Percentiles rank a stretch among this genome's conserved stretches.
phyloP scores from a whole-genome alignment of 2,113 vertebrate genomes.

The Numida meleagris region DNA sequence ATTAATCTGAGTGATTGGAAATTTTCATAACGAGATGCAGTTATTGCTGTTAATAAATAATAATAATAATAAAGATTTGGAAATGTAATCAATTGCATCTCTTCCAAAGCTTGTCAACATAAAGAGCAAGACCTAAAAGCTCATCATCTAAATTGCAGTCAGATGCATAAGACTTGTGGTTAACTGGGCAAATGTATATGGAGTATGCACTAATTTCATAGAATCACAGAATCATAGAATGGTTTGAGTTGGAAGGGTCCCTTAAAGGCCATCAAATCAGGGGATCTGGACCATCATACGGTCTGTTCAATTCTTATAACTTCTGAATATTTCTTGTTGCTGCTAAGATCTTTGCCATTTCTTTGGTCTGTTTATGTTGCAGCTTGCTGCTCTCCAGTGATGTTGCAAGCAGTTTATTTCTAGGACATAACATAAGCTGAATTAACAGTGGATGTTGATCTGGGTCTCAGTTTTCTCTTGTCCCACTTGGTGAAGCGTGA shows the following conservation, averaged over 20 bases:
- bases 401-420: not conserved
- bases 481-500: not conserved
- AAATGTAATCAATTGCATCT: not conserved
- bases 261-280: no score
- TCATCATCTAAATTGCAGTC: not conserved
- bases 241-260: no score
- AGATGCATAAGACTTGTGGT: not conserved
- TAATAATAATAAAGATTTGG: not conserved
- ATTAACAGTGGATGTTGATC: not conserved
- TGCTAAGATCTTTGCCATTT: not conserved
- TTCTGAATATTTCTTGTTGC: not conserved
- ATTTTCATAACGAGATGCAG: not conserved
- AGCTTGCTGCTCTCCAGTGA: not conserved
- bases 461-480: not conserved
- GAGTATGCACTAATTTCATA: no score
- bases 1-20: not conserved
- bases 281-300: no score
- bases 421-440: not conserved
- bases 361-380: not conserved
- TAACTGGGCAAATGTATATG: not conserved
- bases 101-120: not conserved
- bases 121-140: not conserved
- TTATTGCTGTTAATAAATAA: not conserved
- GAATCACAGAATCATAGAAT: no score
- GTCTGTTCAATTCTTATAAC: not conserved